These are phyloP conservation scores for Tetramorium parvispinum DNA, from an alignment of 1,140 invertebrate species.

Conservation along the genomic window DNA sequence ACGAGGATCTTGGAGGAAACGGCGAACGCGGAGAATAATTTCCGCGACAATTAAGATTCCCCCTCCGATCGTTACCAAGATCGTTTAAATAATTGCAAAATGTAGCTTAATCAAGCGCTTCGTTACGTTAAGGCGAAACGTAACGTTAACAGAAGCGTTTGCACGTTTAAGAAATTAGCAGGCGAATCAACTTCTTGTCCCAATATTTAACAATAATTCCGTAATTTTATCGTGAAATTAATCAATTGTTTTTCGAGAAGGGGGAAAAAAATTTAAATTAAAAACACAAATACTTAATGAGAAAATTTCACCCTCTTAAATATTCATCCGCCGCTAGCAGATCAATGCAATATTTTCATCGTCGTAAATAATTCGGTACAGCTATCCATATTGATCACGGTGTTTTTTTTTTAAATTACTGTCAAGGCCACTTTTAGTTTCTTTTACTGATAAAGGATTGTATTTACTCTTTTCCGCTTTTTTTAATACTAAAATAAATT, in stretches of 20 bases:
- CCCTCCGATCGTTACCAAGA: background rate
- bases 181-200: background rate
- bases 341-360: background rate
- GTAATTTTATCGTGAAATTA: background rate
- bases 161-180: background rate
- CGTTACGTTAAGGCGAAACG: background rate
- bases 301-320: background rate
- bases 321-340: background rate
- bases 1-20: background rate
- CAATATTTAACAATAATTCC: background rate
- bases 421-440: background rate
- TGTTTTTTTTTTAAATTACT: background rate
- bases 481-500: too few species aligned
- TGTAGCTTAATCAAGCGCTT: background rate
- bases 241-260: background rate
- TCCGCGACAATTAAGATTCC: background rate
- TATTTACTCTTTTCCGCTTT: background rate
- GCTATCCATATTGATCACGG: background rate
- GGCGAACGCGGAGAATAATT: background rate
- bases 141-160: background rate
- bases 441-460: too few species aligned
- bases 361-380: slow-evolving; percentile 1
- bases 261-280: background rate
- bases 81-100: slow-evolving; percentile 10
- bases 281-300: slow-evolving; percentile 1